Percentiles rank a stretch among this genome's conserved stretches.
These are phyloP conservation scores for Venusia cambrica DNA, from an alignment of 2,888 invertebrate species.

Conservation along the genomic window DNA sequence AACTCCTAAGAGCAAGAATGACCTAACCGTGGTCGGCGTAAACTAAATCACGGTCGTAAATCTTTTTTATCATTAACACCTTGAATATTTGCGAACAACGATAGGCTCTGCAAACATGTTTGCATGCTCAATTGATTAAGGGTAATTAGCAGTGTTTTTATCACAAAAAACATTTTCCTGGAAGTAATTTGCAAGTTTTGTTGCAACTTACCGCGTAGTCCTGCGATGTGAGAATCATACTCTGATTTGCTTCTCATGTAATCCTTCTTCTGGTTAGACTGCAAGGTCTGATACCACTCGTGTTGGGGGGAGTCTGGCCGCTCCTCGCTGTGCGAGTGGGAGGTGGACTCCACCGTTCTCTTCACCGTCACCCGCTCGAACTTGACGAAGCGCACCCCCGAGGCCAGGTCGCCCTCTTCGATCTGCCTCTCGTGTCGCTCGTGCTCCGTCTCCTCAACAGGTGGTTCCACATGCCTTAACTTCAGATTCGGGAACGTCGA, in stretches of 20 bases:
- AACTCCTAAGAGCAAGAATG: slow-evolving; percentile 32
- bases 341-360: slow-evolving; percentile 79
- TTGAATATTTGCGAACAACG: slow-evolving; percentile 21
- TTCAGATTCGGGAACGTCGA: slow-evolving; percentile 65
- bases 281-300: slow-evolving; percentile 80
- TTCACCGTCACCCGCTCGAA: slow-evolving; percentile 86
- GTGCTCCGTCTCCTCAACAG: slow-evolving; percentile 55
- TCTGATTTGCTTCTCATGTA: slow-evolving; percentile 89
- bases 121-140: slow-evolving; percentile 19
- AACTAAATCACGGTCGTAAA: slow-evolving; percentile 13
- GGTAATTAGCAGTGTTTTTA: slow-evolving; percentile 10
- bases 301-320: slow-evolving; percentile 68
- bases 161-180: slow-evolving; percentile 11
- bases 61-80: slow-evolving; percentile 23
- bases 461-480: slow-evolving; percentile 65
- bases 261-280: slow-evolving; percentile 85
- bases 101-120: slow-evolving; percentile 13
- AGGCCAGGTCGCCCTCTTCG: slow-evolving; percentile 84
- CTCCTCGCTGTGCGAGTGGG: slow-evolving; percentile 50
- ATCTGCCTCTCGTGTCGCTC: slow-evolving; percentile 61
- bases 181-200: slow-evolving; percentile 2
- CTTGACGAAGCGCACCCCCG: slow-evolving; percentile 85
- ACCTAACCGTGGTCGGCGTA: slow-evolving; percentile 22
- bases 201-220: slow-evolving; percentile 87
- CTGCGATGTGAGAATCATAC: slow-evolving; percentile 92